A percentile compares a stretch with the other conserved stretches of the same genome.
These are phyloP conservation scores for Picathartes gymnocephalus DNA, from an alignment of 2,113 vertebrate species.

Conservation along the genomic window DNA sequence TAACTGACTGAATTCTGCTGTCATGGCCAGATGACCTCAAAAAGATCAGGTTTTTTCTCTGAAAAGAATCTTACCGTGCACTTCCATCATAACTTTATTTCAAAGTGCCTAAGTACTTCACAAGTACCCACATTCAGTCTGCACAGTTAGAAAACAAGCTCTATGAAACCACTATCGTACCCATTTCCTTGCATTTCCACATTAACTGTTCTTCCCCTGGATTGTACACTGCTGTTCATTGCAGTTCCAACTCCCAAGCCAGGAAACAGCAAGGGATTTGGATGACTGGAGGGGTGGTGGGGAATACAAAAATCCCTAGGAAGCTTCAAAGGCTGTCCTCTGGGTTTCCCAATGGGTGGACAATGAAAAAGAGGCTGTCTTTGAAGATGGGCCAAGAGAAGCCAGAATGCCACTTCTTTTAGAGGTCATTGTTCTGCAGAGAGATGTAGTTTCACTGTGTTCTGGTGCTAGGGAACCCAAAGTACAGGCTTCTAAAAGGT, in stretches of 20 bases:
- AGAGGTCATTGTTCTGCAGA: neutral
- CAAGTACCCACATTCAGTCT: neutral
- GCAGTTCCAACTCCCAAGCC: neutral
- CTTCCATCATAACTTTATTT: neutral
- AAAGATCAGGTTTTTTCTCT: neutral
- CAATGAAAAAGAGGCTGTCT: neutral
- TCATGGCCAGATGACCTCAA: neutral
- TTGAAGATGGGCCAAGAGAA: slow-evolving; percentile 25
- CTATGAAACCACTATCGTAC: neutral
- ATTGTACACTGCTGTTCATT: neutral
- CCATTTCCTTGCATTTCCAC: neutral
- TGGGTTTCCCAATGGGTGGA: neutral
- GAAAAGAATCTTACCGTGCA: neutral
- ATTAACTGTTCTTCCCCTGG: neutral
- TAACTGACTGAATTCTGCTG: neutral
- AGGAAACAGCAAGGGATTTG: slow-evolving; percentile 12
- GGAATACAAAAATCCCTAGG: slow-evolving; percentile 43
- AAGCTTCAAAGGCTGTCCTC: slow-evolving; percentile 15
- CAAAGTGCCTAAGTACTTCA: neutral
- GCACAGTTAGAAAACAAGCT: neutral
- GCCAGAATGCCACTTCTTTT: neutral
- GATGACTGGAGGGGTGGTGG: neutral
- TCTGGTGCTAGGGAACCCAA: slow-evolving; percentile 1
- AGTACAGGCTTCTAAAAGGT: slow-evolving; percentile 30
- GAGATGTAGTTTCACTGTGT: neutral